phyloP scores from a whole-genome alignment of 2,797 vertebrate genomes.

The Leucoraja ocellata region DNA sequence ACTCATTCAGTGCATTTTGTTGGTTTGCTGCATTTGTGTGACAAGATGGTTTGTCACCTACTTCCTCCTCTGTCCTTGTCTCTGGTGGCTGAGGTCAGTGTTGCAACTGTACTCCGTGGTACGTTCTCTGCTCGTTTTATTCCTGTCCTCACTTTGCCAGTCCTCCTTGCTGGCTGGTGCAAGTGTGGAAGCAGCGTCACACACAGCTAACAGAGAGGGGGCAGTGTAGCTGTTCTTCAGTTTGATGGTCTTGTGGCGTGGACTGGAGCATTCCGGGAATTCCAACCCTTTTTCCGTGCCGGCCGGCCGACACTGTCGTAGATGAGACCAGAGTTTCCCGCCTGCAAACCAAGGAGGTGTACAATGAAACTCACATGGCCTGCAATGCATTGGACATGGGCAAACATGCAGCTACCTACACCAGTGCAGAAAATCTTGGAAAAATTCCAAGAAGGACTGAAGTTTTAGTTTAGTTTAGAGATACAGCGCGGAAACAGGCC shows the following conservation, averaged over 20 bases:
- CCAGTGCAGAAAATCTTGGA: not conserved
- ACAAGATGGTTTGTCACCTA: not conserved
- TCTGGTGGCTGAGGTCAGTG: not conserved
- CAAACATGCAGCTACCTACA: not conserved
- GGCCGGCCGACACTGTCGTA: conserved; percentile 59
- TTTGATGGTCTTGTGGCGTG: conserved; percentile 54
- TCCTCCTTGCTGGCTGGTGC: not conserved
- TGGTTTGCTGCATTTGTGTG: not conserved
- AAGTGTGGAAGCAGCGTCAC: conserved; percentile 42
- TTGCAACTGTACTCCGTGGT: not conserved
- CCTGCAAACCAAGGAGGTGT: conserved; percentile 53
- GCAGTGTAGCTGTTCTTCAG: conserved; percentile 66
- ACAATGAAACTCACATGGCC: not conserved
- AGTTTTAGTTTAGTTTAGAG: too few species aligned
- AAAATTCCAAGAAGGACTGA: not conserved
- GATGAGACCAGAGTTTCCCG: conserved; percentile 78
- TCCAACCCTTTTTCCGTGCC: conserved; percentile 54
- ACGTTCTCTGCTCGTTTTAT: not conserved
- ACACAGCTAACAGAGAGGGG: conserved; percentile 55
- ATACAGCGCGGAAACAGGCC: too few species aligned
- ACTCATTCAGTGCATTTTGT: not conserved
- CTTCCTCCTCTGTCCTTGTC: not conserved
- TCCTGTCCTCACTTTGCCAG: not conserved
- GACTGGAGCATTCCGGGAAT: conserved; percentile 59
- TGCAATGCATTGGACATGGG: not conserved